Base-by-base conservation (phyloP, 2,113 vertebrate species). In the Herpailurus yagouaroundi region DNA sequence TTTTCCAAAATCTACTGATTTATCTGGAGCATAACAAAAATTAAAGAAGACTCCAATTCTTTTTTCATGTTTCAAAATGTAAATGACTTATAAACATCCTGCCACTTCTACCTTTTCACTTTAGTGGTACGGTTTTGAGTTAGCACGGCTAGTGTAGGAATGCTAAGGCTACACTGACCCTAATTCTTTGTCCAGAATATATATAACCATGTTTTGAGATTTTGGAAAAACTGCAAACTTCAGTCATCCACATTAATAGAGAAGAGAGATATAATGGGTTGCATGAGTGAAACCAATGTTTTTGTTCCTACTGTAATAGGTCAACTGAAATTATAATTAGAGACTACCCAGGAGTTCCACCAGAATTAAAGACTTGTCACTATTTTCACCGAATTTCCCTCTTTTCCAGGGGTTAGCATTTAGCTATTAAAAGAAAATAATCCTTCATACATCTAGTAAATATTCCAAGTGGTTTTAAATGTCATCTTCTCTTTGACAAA, bases 301-400 rank as follows among this genome's bases (percentile, higher is more conserved):
- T 93, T 96, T 94, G 27, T 92, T 89, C 36, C 52, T 73, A 68
- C 33, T 77, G 0, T 92, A 98, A 97, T 95, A 82, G 94, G 63
- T 48, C 68, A 95, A 3, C 50, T 95, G 15, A 50, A 98, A 97
- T 95, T 96, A 73, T 85, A 98, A 98, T 96, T 89, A 89, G n/a
- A 87, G 63, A 45, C 31, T 29, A 60, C 86, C 88, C 27, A 77
- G 7, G 91, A 96, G 2, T 36, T 71, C 64, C 1, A 77, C 27
- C 55, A 68, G 41, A 98, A 76, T 96, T 96, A 96, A 97, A 8
- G 14, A 66, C 64, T 4, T 90, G 19, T 52, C 76, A 76, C 5
- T 7, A 97, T 77, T 98, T 97, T 85, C 23, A 91, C 88, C 94
- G 68, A n/a, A 25, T 52, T 3, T 1, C 14, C 12, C 0, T 83